Evolutionary conservation across 2,113 vertebrate genomes (phyloP).

Genomic region (Picathartes gymnocephalus): DNA sequence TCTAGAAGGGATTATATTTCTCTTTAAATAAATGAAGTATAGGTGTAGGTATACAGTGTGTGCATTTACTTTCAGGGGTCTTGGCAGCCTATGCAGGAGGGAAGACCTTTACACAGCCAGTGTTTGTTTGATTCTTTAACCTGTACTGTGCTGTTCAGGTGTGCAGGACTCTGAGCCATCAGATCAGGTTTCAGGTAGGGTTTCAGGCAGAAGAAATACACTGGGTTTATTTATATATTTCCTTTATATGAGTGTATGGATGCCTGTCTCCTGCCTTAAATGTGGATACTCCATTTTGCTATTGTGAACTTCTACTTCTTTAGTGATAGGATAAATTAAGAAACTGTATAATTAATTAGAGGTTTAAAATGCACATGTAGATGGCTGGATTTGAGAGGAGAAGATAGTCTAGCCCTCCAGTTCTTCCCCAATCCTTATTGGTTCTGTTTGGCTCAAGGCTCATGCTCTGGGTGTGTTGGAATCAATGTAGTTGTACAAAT

Average conservation of each 20-base stretch:
- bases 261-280: background rate
- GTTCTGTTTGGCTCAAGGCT: background rate
- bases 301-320: background rate
- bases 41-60: background rate
- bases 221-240: background rate
- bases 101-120: background rate
- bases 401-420: background rate
- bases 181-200: background rate
- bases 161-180: background rate
- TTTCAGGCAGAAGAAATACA: background rate
- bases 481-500: background rate
- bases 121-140: background rate
- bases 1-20: constrained; percentile 2
- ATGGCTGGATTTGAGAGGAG: background rate
- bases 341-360: background rate
- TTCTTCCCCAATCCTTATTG: background rate
- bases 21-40: background rate
- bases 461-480: background rate
- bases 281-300: background rate
- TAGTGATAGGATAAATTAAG: background rate
- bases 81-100: background rate
- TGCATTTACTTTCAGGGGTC: background rate
- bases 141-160: background rate
- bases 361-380: background rate
- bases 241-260: background rate